Base-by-base conservation (phyloP, 1,140 invertebrate genomes). In the Linepithema humile region DNA sequence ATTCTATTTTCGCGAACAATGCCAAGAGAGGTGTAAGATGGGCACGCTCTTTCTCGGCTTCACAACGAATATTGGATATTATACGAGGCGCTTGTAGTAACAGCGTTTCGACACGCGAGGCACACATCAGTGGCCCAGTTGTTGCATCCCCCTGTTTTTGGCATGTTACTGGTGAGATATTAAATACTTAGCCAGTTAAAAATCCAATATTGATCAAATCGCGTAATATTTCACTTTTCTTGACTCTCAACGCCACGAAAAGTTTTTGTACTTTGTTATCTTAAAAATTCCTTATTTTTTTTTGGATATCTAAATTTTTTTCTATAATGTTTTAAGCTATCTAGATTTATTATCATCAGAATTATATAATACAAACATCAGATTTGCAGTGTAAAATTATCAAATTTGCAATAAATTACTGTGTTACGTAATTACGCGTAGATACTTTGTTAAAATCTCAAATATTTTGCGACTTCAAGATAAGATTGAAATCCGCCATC, bases 41-140 rank as follows among this genome's bases (percentile, higher is more conserved):
- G 80, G 73, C 55, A 78, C 67, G 74, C 77, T 87, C 82, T 86
- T 88, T 84, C 84, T 48, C 38, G 85, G 75, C 59, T 87, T 86
- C 83, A n/a, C n/a, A 86, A 90, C 85, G 89, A 91, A 91, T 91
- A 92, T 92, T 90, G 90, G 91, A 89, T 90, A 89, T 92, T 91
- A 92, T 83, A 69, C 83, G 78, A 89, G 90, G 89, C 87, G 86
- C 40, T 89, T 88, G 15, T 40, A 70, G 74, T 92, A 92, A 92
- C 85, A 90, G 85, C 86, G 80, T 80, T 83, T 85, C 77, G 82
- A 85, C 91, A 92, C 91, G 91, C 91, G 86, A 92, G 87, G 83
- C 45, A 84, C 73, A 62, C 91, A 92, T 92, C 89, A 92, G 89
- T 84, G 83, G 83, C 64, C 65, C 64, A 84, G 67, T 84, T 85